Evolutionary conservation across 2,888 invertebrate genomes (phyloP).

Genomic region (Omphaloscelis lunosa): DNA sequence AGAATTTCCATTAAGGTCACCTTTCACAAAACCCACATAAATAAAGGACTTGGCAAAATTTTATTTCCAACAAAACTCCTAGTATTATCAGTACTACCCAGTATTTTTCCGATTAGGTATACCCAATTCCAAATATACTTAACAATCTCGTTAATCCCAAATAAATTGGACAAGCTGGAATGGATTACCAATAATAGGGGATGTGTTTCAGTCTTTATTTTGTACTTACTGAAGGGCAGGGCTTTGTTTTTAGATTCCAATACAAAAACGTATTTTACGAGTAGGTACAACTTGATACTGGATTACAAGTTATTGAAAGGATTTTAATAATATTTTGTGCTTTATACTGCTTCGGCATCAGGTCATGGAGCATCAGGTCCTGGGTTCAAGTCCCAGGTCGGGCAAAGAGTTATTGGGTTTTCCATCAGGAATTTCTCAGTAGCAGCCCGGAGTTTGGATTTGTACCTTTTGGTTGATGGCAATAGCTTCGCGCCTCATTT

Average conservation of each 20-base stretch:
- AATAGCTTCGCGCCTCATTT: no score
- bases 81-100: conserved; percentile 35
- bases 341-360: no score
- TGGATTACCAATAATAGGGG: conserved; percentile 59
- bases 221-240: conserved; percentile 16
- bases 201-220: conserved; percentile 50
- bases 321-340: background rate
- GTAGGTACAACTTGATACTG: background rate
- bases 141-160: conserved; percentile 61
- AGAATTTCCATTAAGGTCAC: conserved; percentile 1
- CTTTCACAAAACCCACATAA: conserved; percentile 10
- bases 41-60: conserved; percentile 4
- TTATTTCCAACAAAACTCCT: conserved; percentile 7
- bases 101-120: conserved; percentile 57
- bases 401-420: no score
- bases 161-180: conserved; percentile 65
- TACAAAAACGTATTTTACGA: conserved; percentile 33
- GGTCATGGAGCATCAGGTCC: background rate
- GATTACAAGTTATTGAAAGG: background rate
- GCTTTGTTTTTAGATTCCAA: conserved; percentile 40
- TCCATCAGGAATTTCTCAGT: no score
- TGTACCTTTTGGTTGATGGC: no score
- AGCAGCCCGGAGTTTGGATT: no score
- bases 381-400: background rate
- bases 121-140: conserved; percentile 51